Conservation (phyloP, 2,797 vertebrate species). For the Xiphorhynchus erythropygius region DNA sequence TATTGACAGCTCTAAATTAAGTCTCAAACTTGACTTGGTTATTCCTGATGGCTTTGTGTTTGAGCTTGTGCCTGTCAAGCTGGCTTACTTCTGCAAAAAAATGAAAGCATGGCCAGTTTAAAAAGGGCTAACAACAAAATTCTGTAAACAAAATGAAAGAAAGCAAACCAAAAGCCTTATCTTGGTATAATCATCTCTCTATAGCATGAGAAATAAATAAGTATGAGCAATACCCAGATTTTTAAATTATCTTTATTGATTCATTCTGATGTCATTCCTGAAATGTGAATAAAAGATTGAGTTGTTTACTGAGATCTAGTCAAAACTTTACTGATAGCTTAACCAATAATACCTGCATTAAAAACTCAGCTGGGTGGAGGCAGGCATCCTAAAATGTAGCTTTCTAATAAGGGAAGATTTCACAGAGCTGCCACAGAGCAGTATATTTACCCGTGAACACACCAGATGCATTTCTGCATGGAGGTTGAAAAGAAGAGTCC, state of each 20-base stretch:
- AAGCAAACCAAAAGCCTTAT: not conserved
- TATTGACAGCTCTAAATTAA: not conserved
- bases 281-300: not conserved
- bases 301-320: not conserved
- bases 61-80: not conserved
- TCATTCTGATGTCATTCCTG: not conserved
- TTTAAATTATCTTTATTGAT: not conserved
- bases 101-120: not conserved
- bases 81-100: not conserved
- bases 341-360: not conserved
- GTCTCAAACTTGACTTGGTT: not conserved
- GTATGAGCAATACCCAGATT: not conserved
- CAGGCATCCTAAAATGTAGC: not conserved
- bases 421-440: not conserved
- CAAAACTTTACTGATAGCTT: not conserved
- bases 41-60: not conserved
- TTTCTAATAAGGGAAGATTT: not conserved
- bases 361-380: not conserved
- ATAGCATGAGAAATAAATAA: not conserved
- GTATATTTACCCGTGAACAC: not conserved
- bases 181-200: not conserved
- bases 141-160: not conserved
- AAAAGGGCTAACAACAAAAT: slow-evolving; percentile 11
- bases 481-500: not conserved
- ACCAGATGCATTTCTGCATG: not conserved